phyloP scores from a whole-genome alignment of 2,113 vertebrate genomes.

The Chlamydotis undulata region DNA sequence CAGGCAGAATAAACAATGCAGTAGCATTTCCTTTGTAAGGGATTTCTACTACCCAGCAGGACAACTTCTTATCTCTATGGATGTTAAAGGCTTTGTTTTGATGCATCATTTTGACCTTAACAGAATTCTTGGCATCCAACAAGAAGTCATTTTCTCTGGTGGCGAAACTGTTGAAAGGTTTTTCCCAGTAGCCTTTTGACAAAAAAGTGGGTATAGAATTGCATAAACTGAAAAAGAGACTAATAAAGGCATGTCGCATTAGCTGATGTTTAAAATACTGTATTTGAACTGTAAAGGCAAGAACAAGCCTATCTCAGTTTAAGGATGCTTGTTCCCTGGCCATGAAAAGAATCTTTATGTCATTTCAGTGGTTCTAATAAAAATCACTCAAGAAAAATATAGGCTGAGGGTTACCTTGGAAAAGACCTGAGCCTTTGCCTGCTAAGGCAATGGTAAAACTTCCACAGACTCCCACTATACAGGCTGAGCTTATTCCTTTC shows the following conservation, averaged over 20 bases:
- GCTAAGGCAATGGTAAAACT: background rate
- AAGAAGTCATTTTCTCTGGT: constrained; percentile 73
- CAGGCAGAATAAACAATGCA: constrained; percentile 60
- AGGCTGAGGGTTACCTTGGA: background rate
- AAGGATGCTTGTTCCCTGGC: background rate
- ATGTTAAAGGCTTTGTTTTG: background rate
- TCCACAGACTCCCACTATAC: background rate
- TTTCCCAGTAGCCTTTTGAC: constrained; percentile 80
- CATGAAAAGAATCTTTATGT: background rate
- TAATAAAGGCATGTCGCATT: background rate
- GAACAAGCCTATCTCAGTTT: background rate
- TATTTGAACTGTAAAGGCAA: background rate
- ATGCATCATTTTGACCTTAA: constrained; percentile 85
- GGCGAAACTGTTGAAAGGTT: constrained; percentile 59
- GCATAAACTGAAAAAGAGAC: background rate
- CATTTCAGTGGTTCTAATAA: background rate
- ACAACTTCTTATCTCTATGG: constrained; percentile 43
- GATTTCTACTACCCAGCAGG: constrained; percentile 55
- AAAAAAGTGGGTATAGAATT: background rate
- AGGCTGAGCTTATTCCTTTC: background rate
- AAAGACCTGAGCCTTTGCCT: background rate
- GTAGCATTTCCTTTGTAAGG: background rate
- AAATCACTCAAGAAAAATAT: background rate
- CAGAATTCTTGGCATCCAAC: constrained; percentile 59
- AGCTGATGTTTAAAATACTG: background rate